phyloP scores from a whole-genome alignment of 2,888 invertebrate species.

The Epinotia nisella region DNA sequence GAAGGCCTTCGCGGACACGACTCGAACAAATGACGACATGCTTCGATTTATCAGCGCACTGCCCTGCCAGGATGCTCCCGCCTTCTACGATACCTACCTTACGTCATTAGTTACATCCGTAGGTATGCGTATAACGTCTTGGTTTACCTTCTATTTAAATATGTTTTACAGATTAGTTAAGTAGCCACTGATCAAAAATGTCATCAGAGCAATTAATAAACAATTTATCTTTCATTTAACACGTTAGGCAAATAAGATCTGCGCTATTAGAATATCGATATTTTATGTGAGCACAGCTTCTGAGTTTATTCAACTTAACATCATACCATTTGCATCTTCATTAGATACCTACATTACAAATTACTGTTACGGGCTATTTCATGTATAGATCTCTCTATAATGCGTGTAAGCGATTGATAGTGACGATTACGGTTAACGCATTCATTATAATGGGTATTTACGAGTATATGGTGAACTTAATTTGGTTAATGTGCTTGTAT shows the following conservation, averaged over 20 bases:
- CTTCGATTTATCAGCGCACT: conserved; percentile 51
- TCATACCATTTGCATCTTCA: conserved; percentile 25
- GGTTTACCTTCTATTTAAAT: not conserved
- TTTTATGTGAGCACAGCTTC: conserved; percentile 9
- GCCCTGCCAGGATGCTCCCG: conserved; percentile 31
- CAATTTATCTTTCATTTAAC: not conserved
- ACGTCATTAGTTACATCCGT: not conserved
- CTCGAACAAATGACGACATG: conserved; percentile 77
- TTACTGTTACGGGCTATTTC: conserved; percentile 25
- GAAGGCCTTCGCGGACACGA: conserved; percentile 81
- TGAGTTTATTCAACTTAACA: conserved; percentile 23
- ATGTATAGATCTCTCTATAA: conserved; percentile 11
- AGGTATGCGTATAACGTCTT: not conserved
- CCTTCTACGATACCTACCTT: conserved; percentile 1
- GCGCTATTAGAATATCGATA: not conserved
- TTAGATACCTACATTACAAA: conserved; percentile 28
- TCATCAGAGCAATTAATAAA: not conserved
- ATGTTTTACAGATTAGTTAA: too few relatives aligned
- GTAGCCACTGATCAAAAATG: not conserved
- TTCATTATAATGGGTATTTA: conserved; percentile 27
- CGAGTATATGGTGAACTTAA: conserved; percentile 21
- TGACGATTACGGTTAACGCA: conserved; percentile 17
- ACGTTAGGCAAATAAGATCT: not conserved
- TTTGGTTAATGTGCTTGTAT: conserved; percentile 50
- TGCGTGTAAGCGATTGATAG: conserved; percentile 30